Evolutionary conservation across 2,797 vertebrate genomes (phyloP), one percentile per base, ranked within the genome.

Genomic region (Neosalanx taihuensis): DNA sequence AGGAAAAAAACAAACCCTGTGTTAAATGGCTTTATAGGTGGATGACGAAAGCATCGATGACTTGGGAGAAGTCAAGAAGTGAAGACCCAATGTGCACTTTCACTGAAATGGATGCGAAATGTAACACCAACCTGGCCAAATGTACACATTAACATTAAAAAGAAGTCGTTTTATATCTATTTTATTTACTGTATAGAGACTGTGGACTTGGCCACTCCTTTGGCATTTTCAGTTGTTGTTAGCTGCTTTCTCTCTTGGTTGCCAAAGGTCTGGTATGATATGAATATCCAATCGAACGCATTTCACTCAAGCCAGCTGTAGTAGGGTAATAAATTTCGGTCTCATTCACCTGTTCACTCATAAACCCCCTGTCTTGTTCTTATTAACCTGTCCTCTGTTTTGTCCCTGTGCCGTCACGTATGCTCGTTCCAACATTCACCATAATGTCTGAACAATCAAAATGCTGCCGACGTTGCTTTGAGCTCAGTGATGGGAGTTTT

Each of bases 1-100:
- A 57, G 23, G 23, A 26, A 26, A 26, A 26, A 26, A 26, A 26
- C 23, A 13, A 58, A 9, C 0, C 53, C 7, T 73, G 0, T 13
- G 12, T 67, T 26, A 2, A 71, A 1, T 74, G 2, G 71, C 26
- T 15, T 73, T 74, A 2, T 70, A 99, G 97, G 97, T 98, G 90
- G 97, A 99, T 72, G 97, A 99, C 62, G 97, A 99, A 81, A 98
- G 96, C 93, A 98, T 99, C 2, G 97, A 99, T 76, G 96, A 99
- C 84, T 94, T 99, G 72, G 97, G 97, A 83, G 97, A 99, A 93
- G 96, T 99, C 20, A 99, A 99, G 92, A 99, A 99, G 92, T 99
- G 93, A 98, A 90, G 83, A 87, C 84, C 86, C 89, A 89, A 89
- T 86, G 84, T 93, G 92, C 90, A 93, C 92, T 93, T 92, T 93